Percentiles rank a stretch among this genome's conserved stretches.
Conservation (phyloP, 2,113 vertebrate species). For the Callipepla squamata region DNA sequence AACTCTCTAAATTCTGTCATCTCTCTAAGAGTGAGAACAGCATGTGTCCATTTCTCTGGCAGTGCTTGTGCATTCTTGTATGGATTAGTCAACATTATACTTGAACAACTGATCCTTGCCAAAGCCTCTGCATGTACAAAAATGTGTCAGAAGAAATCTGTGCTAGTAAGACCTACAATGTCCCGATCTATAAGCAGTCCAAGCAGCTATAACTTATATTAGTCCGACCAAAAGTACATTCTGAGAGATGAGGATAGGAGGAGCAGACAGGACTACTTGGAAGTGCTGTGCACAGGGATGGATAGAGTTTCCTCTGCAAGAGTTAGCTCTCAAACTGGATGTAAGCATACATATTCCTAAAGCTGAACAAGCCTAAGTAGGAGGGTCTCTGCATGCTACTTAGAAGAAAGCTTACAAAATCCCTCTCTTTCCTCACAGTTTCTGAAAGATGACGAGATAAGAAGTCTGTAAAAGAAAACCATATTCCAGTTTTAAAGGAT, state of each 20-base stretch:
- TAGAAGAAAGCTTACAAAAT: not conserved
- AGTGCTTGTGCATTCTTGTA: not conserved
- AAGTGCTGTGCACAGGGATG: not conserved
- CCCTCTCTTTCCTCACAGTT: not conserved
- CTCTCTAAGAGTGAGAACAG: not conserved
- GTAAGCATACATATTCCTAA: not conserved
- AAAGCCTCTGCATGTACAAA: not conserved
- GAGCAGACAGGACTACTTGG: not conserved
- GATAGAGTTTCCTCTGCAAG: not conserved
- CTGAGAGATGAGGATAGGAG: not conserved
- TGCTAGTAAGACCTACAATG: not conserved
- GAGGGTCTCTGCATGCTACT: not conserved
- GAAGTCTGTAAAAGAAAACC: not conserved
- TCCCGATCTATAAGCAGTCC: not conserved
- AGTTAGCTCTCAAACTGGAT: not conserved
- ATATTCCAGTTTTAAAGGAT: not conserved
- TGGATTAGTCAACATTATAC: not conserved
- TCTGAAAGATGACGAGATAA: slow-evolving; percentile 30
- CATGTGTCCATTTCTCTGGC: not conserved
- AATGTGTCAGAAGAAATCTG: not conserved
- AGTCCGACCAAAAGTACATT: not conserved
- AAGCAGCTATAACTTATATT: not conserved
- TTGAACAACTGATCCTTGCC: not conserved
- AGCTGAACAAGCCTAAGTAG: not conserved
- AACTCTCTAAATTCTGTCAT: not conserved